Conservation (phyloP, 2,113 vertebrate genomes). For the Formicarius rufipectus region DNA sequence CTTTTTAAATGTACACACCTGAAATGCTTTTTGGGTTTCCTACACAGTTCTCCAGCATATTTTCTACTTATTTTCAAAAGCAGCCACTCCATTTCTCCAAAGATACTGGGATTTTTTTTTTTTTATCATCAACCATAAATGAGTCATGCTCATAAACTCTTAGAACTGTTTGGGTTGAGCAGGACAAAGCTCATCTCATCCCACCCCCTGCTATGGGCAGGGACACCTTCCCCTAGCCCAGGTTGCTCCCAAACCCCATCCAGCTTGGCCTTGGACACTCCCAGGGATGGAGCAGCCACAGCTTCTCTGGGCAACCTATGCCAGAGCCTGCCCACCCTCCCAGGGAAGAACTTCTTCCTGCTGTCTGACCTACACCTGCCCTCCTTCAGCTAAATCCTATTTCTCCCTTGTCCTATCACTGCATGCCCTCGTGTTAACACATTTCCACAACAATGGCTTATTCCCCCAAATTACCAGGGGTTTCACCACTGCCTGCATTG, state of each 20-base stretch:
- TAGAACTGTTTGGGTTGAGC: not conserved
- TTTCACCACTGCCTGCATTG: not conserved
- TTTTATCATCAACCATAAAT: not conserved
- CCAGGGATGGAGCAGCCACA: not conserved
- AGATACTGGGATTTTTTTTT: not conserved
- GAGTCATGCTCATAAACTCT: not conserved
- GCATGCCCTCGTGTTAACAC: not conserved
- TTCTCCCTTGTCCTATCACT: too few species aligned
- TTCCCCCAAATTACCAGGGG: not conserved
- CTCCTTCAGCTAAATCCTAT: not conserved
- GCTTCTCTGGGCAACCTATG: not conserved
- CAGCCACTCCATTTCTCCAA: not conserved
- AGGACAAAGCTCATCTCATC: not conserved
- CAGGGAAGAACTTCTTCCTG: not conserved
- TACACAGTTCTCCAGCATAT: not conserved
- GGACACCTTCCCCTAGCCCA: not conserved
- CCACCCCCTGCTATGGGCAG: not conserved
- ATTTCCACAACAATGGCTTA: not conserved
- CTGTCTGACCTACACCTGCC: not conserved
- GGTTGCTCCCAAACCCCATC: fast-evolving
- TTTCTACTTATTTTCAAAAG: not conserved
- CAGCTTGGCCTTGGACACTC: fast-evolving
- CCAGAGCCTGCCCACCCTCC: fast-evolving
- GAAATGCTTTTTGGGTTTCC: not conserved
- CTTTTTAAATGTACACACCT: not conserved